Evolutionary conservation across 64 coral and sea anemone genomes (phyloP).

Genomic region (Montipora foliosa): DNA sequence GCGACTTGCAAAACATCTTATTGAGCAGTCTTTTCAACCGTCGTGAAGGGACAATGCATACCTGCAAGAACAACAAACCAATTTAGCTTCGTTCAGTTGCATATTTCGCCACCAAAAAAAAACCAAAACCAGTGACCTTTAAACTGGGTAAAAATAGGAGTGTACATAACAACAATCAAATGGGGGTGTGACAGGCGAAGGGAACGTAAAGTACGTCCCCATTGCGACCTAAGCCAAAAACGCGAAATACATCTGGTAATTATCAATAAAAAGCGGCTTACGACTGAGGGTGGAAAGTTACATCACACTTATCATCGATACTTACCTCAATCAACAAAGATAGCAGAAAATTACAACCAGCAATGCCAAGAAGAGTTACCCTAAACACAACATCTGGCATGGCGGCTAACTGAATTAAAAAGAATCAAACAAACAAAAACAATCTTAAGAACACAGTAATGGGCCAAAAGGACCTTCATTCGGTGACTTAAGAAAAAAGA

Average conservation of each 20-base stretch:
- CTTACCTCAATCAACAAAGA: constrained; percentile 78
- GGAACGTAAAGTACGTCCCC: too few species aligned
- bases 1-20: constrained; percentile 12
- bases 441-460: background rate
- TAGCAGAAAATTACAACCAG: constrained; percentile 40
- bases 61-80: background rate
- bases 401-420: constrained; percentile 28
- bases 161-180: too few species aligned
- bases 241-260: background rate
- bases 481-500: too few species aligned
- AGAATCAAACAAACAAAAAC: background rate
- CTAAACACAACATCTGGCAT: constrained; percentile 59
- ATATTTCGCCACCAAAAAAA: too few species aligned
- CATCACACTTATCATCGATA: background rate
- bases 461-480: too few species aligned
- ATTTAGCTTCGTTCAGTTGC: too few species aligned
- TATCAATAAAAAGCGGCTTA: too few species aligned
- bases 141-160: too few species aligned
- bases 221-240: too few species aligned
- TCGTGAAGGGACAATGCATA: constrained; percentile 15
- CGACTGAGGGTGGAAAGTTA: too few species aligned
- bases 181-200: too few species aligned
- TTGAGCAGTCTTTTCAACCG: constrained; percentile 28
- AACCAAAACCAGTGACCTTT: too few species aligned
- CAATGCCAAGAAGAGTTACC: constrained; percentile 49